Percentiles rank a stretch among this genome's conserved stretches.
phyloP scores from a whole-genome alignment of 1,140 invertebrate species.

The Bombus haemorrhoidalis region DNA sequence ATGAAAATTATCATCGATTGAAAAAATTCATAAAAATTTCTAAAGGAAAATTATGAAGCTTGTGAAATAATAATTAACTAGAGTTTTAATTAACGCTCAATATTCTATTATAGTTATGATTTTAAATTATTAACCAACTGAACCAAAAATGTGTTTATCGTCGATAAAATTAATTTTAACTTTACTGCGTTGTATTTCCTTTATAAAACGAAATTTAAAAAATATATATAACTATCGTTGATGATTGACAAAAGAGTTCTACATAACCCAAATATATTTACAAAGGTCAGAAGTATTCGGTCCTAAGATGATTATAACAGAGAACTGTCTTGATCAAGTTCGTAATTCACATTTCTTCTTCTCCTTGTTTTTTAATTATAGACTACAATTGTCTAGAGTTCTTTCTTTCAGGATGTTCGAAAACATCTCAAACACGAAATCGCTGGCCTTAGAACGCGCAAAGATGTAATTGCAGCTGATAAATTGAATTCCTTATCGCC shows the following conservation, averaged over 20 bases:
- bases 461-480: slow-evolving; percentile 25
- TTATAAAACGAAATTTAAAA: neutral
- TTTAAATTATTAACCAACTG: too few species aligned
- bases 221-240: neutral
- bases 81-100: too few species aligned
- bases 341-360: neutral
- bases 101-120: too few species aligned
- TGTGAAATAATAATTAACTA: too few species aligned
- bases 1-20: neutral
- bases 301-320: too few species aligned
- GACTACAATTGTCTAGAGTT: neutral
- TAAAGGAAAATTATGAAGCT: neutral
- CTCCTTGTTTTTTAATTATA: neutral
- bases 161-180: too few species aligned
- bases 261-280: too few species aligned
- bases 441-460: neutral
- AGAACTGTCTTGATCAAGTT: neutral
- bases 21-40: neutral
- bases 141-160: too few species aligned
- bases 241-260: neutral
- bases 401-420: neutral
- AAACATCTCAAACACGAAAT: slow-evolving; percentile 1
- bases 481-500: slow-evolving; percentile 26
- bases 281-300: too few species aligned
- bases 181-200: neutral